Evolutionary conservation across 2,888 invertebrate genomes (phyloP).

Genomic region (Leptodirus hochenwartii): DNA sequence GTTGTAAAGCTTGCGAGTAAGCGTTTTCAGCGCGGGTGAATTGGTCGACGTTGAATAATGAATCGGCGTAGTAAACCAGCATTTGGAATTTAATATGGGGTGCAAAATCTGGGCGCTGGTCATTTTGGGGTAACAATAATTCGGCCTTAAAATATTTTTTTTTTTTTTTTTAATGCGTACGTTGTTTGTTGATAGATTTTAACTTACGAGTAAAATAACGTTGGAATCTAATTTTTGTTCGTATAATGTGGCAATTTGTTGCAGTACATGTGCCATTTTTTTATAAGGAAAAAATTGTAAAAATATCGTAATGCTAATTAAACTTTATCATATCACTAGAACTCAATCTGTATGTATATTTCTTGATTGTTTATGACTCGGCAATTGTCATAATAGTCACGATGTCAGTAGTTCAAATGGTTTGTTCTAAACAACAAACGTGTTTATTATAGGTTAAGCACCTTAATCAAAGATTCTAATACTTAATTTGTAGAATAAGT

Average conservation of each 20-base stretch:
- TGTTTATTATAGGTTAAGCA: no score
- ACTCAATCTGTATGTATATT: no score
- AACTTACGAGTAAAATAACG: constrained; percentile 46
- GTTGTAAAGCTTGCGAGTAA: constrained; percentile 43
- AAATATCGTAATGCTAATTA: no score
- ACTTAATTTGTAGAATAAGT: no score
- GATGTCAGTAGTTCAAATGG: no score
- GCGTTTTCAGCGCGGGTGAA: constrained; percentile 49
- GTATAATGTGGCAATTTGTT: constrained; percentile 49
- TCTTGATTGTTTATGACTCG: no score
- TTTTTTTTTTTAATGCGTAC: constrained; percentile 5
- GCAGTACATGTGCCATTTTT: constrained; percentile 38
- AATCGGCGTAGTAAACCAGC: constrained; percentile 49
- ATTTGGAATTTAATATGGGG: constrained; percentile 48
- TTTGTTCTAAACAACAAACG: no score
- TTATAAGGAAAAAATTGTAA: no score
- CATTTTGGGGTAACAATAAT: constrained; percentile 41
- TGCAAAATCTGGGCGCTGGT: constrained; percentile 43
- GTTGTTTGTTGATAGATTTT: neutral
- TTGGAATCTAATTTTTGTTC: constrained; percentile 55
- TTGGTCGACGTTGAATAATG: constrained; percentile 44
- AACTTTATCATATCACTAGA: no score
- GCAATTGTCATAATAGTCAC: no score
- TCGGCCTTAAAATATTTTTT: constrained; percentile 36
- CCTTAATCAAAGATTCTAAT: no score